A percentile compares a stretch with the other conserved stretches of the same genome.
Conservation (phyloP, 2,797 vertebrate species). For the Anomalospiza imberbis region DNA sequence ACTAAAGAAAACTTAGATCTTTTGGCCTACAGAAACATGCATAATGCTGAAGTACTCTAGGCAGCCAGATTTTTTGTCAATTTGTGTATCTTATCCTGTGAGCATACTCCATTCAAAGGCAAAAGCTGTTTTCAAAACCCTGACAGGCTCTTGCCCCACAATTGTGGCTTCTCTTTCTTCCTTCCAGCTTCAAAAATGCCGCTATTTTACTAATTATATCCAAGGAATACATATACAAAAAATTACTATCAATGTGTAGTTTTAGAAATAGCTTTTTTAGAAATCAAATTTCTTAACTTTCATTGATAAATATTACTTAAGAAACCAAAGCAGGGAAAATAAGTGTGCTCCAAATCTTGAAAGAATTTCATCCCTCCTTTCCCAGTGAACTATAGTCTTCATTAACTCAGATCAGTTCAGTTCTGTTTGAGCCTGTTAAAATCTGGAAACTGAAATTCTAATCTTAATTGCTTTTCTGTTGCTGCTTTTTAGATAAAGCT, state of each 20-base stretch:
- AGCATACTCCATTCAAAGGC: background rate
- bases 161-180: background rate
- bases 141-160: background rate
- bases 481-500: slow-evolving; percentile 28
- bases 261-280: background rate
- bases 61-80: background rate
- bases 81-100: background rate
- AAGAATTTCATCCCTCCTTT: background rate
- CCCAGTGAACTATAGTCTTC: background rate
- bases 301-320: background rate
- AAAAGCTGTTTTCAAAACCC: background rate
- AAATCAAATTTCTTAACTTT: background rate
- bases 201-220: background rate
- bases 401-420: background rate
- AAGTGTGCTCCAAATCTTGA: background rate
- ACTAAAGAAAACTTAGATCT: background rate
- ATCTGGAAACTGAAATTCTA: slow-evolving; percentile 22
- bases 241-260: background rate
- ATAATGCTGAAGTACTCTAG: background rate
- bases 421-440: background rate
- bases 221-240: background rate
- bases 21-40: background rate
- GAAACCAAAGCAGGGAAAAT: background rate
- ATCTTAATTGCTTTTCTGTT: slow-evolving; percentile 24
- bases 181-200: background rate